Evolutionary conservation across 2,888 invertebrate species (phyloP), one percentile per base, ranked within the genome.

Genomic region (Omphaloscelis lunosa): DNA sequence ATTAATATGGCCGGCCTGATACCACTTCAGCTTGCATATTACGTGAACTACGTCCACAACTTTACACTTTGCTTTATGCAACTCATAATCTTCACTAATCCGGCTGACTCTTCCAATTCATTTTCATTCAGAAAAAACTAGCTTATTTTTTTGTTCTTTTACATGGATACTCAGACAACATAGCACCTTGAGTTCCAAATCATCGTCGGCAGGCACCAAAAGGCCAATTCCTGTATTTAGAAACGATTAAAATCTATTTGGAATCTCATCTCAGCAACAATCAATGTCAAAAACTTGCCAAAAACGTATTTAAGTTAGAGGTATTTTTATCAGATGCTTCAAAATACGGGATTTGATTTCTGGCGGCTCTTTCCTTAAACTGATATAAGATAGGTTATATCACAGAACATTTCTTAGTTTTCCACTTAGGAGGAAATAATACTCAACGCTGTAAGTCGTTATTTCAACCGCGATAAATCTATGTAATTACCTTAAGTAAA

Each of bases 381-480:
- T 23, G 4, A 23, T 1, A 2, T 27, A 27, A 27, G 41, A 27
- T 29, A 34, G 9, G 4, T 34, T 34, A 34, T 34, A 34, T 34
- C 5, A 45, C 39, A 58, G 15, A n/a, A 59, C 23, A 45, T 45
- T 70, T 34, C 51, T 45, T 48, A 53, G n/a, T 34, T 56, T 72
- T 27, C 34, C 45, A 11, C n/a, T 34, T 17, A n/a, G 56, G 5
- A 29, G 34, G 23, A 58, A 8, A 66, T 41, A 45, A 62, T 39
- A 39, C 27, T 29, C 23, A 29, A 62, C 7, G n/a, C 3, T 20
- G 4, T 27, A 41, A 15, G 2, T 48, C 23, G 15, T 23, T 20
- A 17, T 76, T 39, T 63, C 56, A 69, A 61, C 39, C 58, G n/a
- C 59, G 7, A 39, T 72, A 72, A 72, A 82, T 77, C 41, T 77